phyloP scores from a whole-genome alignment of 2,113 vertebrate genomes.

The Puffinus mauretanicus region DNA sequence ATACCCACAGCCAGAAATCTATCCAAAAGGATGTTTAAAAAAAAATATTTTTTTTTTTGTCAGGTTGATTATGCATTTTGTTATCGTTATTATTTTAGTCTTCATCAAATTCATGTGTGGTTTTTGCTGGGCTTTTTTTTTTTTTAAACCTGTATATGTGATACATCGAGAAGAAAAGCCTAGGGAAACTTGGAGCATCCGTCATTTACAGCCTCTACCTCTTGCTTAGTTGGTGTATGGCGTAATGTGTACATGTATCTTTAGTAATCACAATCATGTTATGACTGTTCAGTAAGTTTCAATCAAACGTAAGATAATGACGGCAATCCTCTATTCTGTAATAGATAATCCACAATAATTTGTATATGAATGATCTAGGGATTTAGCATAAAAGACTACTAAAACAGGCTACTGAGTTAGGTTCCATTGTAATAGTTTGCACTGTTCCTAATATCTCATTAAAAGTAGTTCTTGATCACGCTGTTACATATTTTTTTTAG shows the following conservation, averaged over 20 bases:
- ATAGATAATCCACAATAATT: fast-evolving
- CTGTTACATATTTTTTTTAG: fast-evolving
- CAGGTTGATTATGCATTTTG: fast-evolving
- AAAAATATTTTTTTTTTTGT: background rate
- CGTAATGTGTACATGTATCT: fast-evolving
- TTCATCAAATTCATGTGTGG: fast-evolving
- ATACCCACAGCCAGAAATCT: fast-evolving
- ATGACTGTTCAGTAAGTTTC: background rate
- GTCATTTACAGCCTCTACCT: background rate
- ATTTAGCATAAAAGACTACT: background rate
- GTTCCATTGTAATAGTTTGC: fast-evolving
- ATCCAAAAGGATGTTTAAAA: background rate
- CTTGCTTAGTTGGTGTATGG: too few species aligned
- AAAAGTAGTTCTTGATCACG: background rate
- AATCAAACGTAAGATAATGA: background rate
- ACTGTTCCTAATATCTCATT: background rate
- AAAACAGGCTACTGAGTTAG: background rate
- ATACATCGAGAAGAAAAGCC: background rate
- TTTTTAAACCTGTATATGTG: fast-evolving
- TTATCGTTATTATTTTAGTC: background rate
- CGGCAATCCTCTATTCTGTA: fast-evolving
- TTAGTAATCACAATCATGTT: fast-evolving
- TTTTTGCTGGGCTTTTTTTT: too few species aligned
- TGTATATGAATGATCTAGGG: background rate
- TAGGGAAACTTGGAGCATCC: too few species aligned